Base-by-base conservation (phyloP, 30 jellyfish, hydroid and myxozoan species). In the Pelagia noctiluca region DNA sequence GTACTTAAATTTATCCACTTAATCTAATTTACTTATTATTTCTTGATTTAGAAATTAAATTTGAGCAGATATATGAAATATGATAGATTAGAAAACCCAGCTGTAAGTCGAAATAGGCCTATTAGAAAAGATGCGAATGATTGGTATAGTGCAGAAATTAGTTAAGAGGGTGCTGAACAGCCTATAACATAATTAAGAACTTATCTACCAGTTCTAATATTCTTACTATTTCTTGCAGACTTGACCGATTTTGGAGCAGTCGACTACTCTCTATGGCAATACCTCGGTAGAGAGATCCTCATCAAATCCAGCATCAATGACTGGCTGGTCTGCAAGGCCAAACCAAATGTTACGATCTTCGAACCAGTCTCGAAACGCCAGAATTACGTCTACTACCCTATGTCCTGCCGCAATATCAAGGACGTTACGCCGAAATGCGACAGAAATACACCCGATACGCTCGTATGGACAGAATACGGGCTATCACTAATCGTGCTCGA, bases 401-500 rank as follows among this genome's bases (percentile, higher is more conserved):
- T 89, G 16, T 34, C 63, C n/a, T 90, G 97, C 49, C 64, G 83
- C 42, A 66, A 82, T 66, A 72, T 90, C 10, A 78, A 72, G 38
- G 97, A 90, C 84, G 90, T 83, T 19, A 90, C 96, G 29, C 63
- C 83, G 12, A 83, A 78, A 72, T 90, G 97, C 71, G 84, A 90
- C 49, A 75, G 32, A 31, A 74, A 67, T n/a, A 54, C 67, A 0
- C 97, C 97, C n/a, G 84, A 90, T 50, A 77, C 93, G 0, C 36
- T 90, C 29, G 81, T 78, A 4, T 90, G 97, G 97, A 90, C 97
- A 0, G 88, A 77, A 50, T 67, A 83, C 65, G 97, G 97, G 0
- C 86, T 91, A 13, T 82, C 97, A 1, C 50, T 90, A 31, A 75
- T 87, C 1, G 89, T 87, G 0, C 52, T 74, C 3, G 63, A 68